Evolutionary conservation across 2,888 invertebrate species (phyloP).

Genomic region (Meandrusa payeni): DNA sequence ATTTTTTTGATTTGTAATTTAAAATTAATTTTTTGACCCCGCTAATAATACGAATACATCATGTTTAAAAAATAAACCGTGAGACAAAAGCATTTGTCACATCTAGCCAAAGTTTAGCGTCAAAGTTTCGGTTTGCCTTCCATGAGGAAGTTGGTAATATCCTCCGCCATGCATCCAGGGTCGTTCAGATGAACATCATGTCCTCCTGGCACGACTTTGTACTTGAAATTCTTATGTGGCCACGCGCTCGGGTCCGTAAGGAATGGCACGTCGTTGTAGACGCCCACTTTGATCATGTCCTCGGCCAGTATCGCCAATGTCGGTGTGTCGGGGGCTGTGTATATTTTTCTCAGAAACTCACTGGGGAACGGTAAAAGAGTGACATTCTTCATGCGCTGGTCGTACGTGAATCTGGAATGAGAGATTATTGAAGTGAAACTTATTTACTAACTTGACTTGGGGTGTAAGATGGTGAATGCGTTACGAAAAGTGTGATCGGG

Average conservation of each 20-base stretch:
- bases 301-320: slow-evolving; percentile 48
- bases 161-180: slow-evolving; percentile 72
- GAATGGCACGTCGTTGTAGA: slow-evolving; percentile 42
- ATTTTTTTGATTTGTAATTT: too few relatives aligned
- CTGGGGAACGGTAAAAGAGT: slow-evolving; percentile 45
- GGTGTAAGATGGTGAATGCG: too few relatives aligned
- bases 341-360: slow-evolving; percentile 40
- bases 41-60: too few relatives aligned
- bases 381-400: slow-evolving; percentile 57
- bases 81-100: too few relatives aligned
- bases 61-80: too few relatives aligned
- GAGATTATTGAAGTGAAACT: too few relatives aligned
- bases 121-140: slow-evolving; percentile 33
- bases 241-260: slow-evolving; percentile 44
- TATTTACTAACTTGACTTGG: too few relatives aligned
- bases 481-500: too few relatives aligned
- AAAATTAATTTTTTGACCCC: too few relatives aligned
- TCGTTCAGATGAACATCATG: slow-evolving; percentile 82
- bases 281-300: slow-evolving; percentile 33
- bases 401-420: slow-evolving; percentile 49
- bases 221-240: slow-evolving; percentile 49
- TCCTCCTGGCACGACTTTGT: slow-evolving; percentile 66
- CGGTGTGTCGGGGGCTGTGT: slow-evolving; percentile 42
- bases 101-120: too few relatives aligned
- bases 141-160: slow-evolving; percentile 51